phyloP scores from a whole-genome alignment of 64 coral and sea anemone species.

The Platygyra sinensis region DNA sequence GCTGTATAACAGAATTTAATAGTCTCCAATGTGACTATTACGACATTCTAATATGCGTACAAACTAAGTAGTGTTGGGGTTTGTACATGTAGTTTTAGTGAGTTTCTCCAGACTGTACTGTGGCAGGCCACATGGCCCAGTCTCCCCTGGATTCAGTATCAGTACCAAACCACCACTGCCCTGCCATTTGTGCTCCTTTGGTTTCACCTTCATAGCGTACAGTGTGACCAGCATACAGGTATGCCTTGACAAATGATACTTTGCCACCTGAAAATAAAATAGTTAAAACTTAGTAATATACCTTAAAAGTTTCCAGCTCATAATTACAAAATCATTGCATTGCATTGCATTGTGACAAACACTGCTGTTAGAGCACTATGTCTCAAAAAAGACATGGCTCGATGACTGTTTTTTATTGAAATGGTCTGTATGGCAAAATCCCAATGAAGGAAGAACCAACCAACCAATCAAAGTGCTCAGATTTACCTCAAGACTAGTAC shows the following conservation, averaged over 20 bases:
- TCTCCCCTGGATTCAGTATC: slow-evolving; percentile 38
- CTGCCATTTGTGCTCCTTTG: slow-evolving; percentile 56
- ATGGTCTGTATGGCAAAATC: no score
- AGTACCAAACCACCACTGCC: slow-evolving; percentile 56
- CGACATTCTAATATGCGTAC: not conserved
- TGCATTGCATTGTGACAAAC: no score
- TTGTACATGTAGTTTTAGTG: not conserved
- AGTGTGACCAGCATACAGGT: slow-evolving; percentile 41
- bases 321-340: no score
- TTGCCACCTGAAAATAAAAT: slow-evolving; percentile 21
- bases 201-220: slow-evolving; percentile 53
- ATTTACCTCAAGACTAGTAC: no score
- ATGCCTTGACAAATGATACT: slow-evolving; percentile 49
- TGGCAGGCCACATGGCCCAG: slow-evolving; percentile 69
- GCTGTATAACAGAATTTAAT: no score
- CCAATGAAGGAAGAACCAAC: no score
- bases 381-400: no score
- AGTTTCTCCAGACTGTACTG: not conserved
- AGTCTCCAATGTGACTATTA: no score
- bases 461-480: no score
- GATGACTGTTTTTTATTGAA: no score
- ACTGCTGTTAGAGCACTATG: no score
- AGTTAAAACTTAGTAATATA: not conserved
- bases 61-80: not conserved
- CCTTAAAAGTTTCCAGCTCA: no score